Conservation (phyloP, 2,888 invertebrate genomes). For the Mimachlamys varia region DNA sequence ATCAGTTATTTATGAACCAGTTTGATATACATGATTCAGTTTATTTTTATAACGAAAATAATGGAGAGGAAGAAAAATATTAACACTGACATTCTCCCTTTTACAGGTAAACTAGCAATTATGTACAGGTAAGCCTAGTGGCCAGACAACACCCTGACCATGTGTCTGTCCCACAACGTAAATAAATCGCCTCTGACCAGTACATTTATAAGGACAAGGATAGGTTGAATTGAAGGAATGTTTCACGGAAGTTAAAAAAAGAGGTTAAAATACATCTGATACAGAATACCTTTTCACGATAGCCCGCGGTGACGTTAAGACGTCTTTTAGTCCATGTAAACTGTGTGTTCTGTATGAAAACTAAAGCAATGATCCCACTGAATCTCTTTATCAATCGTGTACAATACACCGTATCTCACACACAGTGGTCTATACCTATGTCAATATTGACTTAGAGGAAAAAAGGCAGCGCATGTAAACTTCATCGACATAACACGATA, state of each 20-base stretch:
- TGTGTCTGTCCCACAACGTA: neutral
- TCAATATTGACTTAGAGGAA: neutral
- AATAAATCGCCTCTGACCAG: neutral
- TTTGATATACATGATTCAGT: too few relatives aligned
- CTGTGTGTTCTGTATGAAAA: slow-evolving; percentile 18
- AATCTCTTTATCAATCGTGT: neutral
- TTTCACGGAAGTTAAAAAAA: slow-evolving; percentile 21
- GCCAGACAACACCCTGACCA: neutral
- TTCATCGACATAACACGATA: neutral
- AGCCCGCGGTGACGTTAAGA: slow-evolving; percentile 7
- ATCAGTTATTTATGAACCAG: too few relatives aligned
- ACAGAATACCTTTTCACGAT: neutral
- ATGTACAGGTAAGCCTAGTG: neutral
- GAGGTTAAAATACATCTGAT: slow-evolving; percentile 13
- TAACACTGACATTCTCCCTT: neutral
- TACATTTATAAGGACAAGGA: neutral
- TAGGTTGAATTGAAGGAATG: neutral
- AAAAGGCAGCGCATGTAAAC: neutral
- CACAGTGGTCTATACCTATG: neutral
- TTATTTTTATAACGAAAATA: neutral
- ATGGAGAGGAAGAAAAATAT: neutral
- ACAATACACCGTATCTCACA: neutral
- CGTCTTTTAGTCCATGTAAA: slow-evolving; percentile 20
- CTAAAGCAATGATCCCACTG: neutral
- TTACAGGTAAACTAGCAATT: neutral